phyloP scores from a whole-genome alignment of 1,140 invertebrate species.

The Zeugodacus cucurbitae region DNA sequence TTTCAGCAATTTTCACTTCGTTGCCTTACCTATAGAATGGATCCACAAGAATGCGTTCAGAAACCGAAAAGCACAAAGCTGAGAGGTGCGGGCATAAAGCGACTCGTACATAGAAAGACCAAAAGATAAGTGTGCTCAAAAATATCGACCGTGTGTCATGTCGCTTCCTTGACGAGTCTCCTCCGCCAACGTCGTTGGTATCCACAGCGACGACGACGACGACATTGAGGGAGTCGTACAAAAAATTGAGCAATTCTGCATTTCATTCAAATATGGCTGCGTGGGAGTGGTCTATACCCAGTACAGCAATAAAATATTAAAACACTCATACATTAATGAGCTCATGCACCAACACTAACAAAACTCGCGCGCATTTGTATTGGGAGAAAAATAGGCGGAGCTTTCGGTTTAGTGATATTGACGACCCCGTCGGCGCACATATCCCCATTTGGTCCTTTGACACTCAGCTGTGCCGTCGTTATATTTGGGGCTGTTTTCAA shows the following conservation, averaged over 20 bases:
- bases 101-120: background rate
- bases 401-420: background rate
- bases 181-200: background rate
- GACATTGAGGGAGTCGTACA: background rate
- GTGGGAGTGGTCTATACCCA: conserved; percentile 61
- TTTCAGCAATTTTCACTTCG: conserved; percentile 1
- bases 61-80: conserved; percentile 23
- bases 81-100: background rate
- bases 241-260: background rate
- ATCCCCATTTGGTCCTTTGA: background rate
- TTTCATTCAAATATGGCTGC: conserved; percentile 63
- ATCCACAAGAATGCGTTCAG: conserved; percentile 39
- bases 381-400: conserved; percentile 35
- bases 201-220: background rate
- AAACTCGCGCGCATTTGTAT: background rate
- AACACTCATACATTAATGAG: background rate
- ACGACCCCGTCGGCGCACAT: background rate
- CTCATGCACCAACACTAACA: background rate
- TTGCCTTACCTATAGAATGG: background rate
- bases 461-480: background rate
- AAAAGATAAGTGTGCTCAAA: conserved; percentile 41
- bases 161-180: background rate
- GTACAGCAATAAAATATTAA: conserved; percentile 42
- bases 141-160: conserved; percentile 41
- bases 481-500: background rate